Evolutionary conservation across 2,113 vertebrate genomes (phyloP).

Genomic region (Trematocara macrostoma): DNA sequence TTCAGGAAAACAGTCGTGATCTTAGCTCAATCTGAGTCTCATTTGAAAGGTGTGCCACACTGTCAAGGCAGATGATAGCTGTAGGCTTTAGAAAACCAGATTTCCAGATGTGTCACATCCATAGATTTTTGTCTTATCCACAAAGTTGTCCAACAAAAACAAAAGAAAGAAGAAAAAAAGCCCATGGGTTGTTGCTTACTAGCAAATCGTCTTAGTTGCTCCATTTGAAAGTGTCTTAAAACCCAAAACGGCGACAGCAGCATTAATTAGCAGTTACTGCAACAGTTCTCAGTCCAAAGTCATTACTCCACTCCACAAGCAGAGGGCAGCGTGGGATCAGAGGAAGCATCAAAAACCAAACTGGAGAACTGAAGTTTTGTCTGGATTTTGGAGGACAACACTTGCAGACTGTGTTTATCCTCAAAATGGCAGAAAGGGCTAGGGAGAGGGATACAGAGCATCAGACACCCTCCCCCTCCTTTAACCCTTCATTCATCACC

Average conservation of each 20-base stretch:
- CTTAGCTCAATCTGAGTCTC: neutral
- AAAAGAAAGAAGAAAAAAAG: neutral
- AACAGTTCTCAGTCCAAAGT: constrained; percentile 26
- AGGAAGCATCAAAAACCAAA: neutral
- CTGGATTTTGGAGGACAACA: neutral
- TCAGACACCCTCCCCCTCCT: neutral
- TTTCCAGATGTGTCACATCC: neutral
- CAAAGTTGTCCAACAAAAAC: neutral
- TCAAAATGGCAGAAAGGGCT: constrained; percentile 8
- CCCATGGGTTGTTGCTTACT: neutral
- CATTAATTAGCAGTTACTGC: neutral
- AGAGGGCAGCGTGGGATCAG: constrained; percentile 26
- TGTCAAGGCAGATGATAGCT: neutral
- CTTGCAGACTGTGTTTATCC: neutral
- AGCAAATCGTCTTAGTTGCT: neutral
- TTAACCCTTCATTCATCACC: neutral
- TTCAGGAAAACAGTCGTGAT: neutral
- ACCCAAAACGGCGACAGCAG: neutral
- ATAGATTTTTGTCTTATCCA: neutral
- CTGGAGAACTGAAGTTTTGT: neutral
- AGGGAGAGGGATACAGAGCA: neutral
- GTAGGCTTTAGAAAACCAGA: neutral
- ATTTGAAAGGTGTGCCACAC: neutral
- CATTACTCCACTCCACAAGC: constrained; percentile 3
- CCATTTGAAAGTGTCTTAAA: neutral